Percentiles rank a stretch among this genome's conserved stretches.
These are phyloP conservation scores for Heliconius himera DNA, from an alignment of 1,140 invertebrate species.

Conservation along the genomic window DNA sequence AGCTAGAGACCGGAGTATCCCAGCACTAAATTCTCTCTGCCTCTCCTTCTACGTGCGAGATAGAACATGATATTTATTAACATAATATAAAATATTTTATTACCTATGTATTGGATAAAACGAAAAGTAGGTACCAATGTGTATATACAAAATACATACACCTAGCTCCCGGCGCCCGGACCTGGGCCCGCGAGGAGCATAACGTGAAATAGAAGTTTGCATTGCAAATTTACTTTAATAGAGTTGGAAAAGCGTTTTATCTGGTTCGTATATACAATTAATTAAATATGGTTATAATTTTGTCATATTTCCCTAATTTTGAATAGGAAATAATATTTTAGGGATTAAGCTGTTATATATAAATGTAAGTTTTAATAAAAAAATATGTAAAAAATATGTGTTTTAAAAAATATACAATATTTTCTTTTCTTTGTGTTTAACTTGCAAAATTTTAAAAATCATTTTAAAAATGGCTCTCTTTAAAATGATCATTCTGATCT, in stretches of 20 bases:
- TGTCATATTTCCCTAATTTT: not conserved
- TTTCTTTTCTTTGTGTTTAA: too few relatives aligned
- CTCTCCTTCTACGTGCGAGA: too few relatives aligned
- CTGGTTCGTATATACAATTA: not conserved
- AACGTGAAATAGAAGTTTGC: conserved; percentile 8
- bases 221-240: not conserved
- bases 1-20: too few relatives aligned
- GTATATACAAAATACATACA: not conserved
- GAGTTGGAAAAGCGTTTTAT: conserved; percentile 3
- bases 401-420: too few relatives aligned
- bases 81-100: not conserved
- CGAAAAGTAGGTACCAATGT: not conserved
- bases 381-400: too few relatives aligned
- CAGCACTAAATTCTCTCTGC: too few relatives aligned
- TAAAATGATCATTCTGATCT: too few relatives aligned
- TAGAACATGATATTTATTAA: too few relatives aligned
- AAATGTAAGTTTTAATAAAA: too few relatives aligned
- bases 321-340: not conserved
- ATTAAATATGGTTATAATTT: not conserved
- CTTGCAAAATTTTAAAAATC: too few relatives aligned
- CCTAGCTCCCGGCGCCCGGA: not conserved
- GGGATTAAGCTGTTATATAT: not conserved
- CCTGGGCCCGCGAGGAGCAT: not conserved
- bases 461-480: too few relatives aligned
- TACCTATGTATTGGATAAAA: not conserved